Conservation (phyloP, 2,113 vertebrate species). For the Nymphicus hollandicus region DNA sequence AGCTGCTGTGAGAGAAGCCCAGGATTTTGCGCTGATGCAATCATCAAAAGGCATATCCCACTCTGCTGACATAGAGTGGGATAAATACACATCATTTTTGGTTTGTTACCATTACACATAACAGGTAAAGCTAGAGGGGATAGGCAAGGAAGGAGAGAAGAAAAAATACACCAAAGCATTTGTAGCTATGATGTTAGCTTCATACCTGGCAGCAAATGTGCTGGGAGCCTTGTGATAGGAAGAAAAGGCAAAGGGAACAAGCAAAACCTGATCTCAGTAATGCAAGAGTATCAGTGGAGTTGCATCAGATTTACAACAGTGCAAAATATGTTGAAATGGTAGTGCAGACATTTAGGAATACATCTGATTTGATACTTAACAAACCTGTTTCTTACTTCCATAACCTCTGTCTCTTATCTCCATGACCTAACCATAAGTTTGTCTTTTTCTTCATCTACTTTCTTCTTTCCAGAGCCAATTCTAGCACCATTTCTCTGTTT, state of each 20-base stretch:
- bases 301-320: rapidly evolving
- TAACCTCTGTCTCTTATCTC: neutral
- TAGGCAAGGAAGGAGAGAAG: neutral
- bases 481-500: neutral
- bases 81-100: neutral
- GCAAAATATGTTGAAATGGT: neutral
- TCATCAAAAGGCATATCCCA: neutral
- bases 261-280: neutral
- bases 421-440: neutral
- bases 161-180: neutral
- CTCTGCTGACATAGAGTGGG: neutral
- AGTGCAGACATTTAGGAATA: neutral
- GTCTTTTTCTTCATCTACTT: neutral
- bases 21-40: rapidly evolving
- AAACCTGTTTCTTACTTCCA: neutral
- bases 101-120: neutral
- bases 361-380: rapidly evolving
- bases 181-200: neutral
- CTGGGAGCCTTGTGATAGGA: neutral
- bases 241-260: neutral
- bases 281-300: neutral
- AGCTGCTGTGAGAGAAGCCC: neutral
- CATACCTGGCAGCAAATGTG: neutral
- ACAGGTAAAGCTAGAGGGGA: neutral
- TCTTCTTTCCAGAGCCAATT: neutral